Conservation (phyloP, 2,797 vertebrate species). For the Xerus rutilus region DNA sequence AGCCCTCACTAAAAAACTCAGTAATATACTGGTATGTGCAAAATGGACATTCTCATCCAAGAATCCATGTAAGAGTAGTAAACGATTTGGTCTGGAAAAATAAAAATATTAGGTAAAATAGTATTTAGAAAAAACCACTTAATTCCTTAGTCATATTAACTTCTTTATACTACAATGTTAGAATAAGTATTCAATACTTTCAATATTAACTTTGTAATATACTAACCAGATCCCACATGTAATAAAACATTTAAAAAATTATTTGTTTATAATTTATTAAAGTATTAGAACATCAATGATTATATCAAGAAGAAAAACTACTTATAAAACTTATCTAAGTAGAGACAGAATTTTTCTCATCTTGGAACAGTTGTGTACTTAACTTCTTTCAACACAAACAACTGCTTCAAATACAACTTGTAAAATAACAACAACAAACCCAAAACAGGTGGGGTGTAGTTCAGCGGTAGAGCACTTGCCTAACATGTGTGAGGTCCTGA, state of each 20-base stretch:
- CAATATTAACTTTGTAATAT: constrained; percentile 29
- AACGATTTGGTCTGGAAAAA: constrained; percentile 89
- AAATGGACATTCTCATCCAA: constrained; percentile 93
- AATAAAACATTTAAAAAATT: constrained; percentile 9
- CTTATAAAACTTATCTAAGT: constrained; percentile 8
- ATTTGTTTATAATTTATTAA: not conserved
- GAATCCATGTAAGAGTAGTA: constrained; percentile 91
- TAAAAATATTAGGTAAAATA: constrained; percentile 64
- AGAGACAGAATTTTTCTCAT: constrained; percentile 7
- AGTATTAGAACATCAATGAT: constrained; percentile 52
- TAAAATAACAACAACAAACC: not conserved
- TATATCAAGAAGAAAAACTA: not conserved
- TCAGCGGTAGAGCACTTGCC: too few species aligned
- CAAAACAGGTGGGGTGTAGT: not conserved
- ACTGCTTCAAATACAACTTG: constrained; percentile 39
- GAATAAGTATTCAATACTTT: constrained; percentile 34
- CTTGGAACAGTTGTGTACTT: constrained; percentile 6
- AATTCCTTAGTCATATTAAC: not conserved
- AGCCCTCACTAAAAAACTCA: constrained; percentile 92
- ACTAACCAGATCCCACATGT: not conserved
- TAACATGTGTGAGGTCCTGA: too few species aligned
- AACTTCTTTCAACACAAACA: constrained; percentile 76
- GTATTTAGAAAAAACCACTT: not conserved
- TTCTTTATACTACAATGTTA: not conserved
- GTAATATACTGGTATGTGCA: constrained; percentile 92